phyloP scores from a whole-genome alignment of 2,797 vertebrate genomes.

The Eremophila alpestris region DNA sequence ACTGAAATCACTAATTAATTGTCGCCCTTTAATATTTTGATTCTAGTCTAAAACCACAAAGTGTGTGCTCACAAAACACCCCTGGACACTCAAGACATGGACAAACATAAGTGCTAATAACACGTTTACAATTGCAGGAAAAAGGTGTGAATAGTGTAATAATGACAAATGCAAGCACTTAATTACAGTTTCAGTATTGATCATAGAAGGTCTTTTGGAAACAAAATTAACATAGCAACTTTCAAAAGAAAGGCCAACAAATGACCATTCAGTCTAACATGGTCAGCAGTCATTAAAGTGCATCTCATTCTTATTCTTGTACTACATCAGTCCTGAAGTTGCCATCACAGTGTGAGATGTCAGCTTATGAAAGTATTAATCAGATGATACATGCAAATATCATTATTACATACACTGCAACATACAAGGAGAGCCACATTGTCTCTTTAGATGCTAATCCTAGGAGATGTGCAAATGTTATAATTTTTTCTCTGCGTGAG shows the following conservation, averaged over 20 bases:
- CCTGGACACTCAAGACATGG: background rate
- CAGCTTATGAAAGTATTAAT: background rate
- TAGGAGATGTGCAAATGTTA: conserved; percentile 1
- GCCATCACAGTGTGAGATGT: conserved; percentile 27
- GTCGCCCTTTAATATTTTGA: background rate
- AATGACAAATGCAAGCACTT: conserved; percentile 8
- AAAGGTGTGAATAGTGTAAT: background rate
- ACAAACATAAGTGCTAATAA: conserved; percentile 19
- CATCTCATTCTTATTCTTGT: background rate
- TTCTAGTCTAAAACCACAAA: background rate
- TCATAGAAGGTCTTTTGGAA: conserved; percentile 10
- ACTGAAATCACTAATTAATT: background rate
- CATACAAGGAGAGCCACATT: background rate
- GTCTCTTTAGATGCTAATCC: background rate
- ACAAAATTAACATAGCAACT: background rate
- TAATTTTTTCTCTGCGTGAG: conserved; percentile 13
- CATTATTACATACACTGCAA: background rate
- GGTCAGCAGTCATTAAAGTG: background rate
- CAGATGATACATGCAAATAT: background rate
- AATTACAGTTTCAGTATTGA: conserved; percentile 32
- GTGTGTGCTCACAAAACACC: background rate
- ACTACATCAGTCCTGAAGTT: background rate
- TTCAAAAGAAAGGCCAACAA: conserved; percentile 20
- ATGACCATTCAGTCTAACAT: background rate
- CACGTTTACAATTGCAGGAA: background rate